A percentile compares a stretch with the other conserved stretches of the same genome.
Conservation (phyloP, 2,113 vertebrate genomes). For the Sorex fumeus region DNA sequence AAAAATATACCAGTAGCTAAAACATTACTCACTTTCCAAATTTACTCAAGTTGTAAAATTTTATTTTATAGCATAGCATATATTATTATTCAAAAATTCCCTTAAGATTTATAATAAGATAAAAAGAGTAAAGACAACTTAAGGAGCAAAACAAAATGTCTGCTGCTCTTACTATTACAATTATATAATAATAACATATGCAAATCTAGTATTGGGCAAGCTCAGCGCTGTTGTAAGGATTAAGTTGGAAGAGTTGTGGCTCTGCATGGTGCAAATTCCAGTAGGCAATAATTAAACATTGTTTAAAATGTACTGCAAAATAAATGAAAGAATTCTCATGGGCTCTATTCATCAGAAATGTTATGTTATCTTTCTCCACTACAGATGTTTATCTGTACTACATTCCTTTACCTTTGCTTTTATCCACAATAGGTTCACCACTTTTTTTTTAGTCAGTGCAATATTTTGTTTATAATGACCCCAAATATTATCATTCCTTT, state of each 20-base stretch:
- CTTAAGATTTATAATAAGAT: background rate
- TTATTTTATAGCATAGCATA: background rate
- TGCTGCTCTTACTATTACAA: slow-evolving; percentile 36
- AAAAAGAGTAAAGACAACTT: background rate
- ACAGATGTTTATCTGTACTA: background rate
- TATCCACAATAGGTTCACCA: background rate
- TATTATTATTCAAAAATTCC: background rate
- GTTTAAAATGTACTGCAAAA: slow-evolving; percentile 13
- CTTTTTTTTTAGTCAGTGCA: background rate
- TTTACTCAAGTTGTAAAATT: slow-evolving; percentile 55
- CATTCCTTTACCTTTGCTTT: background rate
- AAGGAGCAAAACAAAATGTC: slow-evolving; percentile 80
- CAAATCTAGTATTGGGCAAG: background rate
- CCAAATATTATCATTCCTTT: background rate
- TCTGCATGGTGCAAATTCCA: slow-evolving; percentile 30
- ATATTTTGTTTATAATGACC: background rate
- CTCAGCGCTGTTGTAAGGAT: slow-evolving; percentile 7
- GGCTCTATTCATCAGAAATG: slow-evolving; percentile 70
- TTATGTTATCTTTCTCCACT: slow-evolving; percentile 30
- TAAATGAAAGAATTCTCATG: background rate
- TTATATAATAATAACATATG: background rate
- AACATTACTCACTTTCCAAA: slow-evolving; percentile 1
- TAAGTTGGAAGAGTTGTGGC: background rate
- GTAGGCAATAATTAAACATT: background rate
- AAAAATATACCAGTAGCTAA: slow-evolving; percentile 9